Evolutionary conservation across 2,797 vertebrate species (phyloP), one percentile per base, ranked within the genome.

Genomic region (Peromyscus attwateri): DNA sequence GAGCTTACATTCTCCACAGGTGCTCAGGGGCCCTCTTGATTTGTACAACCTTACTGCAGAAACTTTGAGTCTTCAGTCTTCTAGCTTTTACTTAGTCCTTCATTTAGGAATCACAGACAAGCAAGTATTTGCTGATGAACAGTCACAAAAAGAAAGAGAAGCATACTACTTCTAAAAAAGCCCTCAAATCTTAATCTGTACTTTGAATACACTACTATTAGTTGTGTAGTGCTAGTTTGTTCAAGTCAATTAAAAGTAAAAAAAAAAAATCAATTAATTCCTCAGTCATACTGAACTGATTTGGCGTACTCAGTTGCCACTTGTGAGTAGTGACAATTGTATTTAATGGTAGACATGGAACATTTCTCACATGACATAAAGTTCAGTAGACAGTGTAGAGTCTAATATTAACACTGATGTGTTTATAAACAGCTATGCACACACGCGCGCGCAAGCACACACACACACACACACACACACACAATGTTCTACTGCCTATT

Each of bases 231-330:
- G 71, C 14, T 64, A 55, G 40, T 94, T 89, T 93, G 68, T 85
- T 62, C 83, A 87, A 89, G 66, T 92, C n/a, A 92, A 68, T 66
- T 93, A 64, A 82, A 92, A 79, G 62, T 34, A 64, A 81, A n/a
- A 75, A 57, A 71, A 46, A 10, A 29, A 83, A 49, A 6, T 31
- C 12, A 68, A 19, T 91, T 16, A 83, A 4, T 91, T 64, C 3
- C 34, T 71, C 11, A 85, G 9, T 46, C 31, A 11, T n/a, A 77
- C 2, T 77, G 66, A 85, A 75, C 12, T 3, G 46, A 49, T 81
- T 71, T 93, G 29, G 81, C 85, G 37, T 60, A 6, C n/a, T 88
- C 52, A 90, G 3, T 62, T 80, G 29, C 6, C 23, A 60, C 21
- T 16, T 66, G 4, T 49, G 43, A 19, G 14, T 31, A 87, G 4